Conservation (phyloP, 1,140 invertebrate genomes). For the Drosophila pandora region DNA sequence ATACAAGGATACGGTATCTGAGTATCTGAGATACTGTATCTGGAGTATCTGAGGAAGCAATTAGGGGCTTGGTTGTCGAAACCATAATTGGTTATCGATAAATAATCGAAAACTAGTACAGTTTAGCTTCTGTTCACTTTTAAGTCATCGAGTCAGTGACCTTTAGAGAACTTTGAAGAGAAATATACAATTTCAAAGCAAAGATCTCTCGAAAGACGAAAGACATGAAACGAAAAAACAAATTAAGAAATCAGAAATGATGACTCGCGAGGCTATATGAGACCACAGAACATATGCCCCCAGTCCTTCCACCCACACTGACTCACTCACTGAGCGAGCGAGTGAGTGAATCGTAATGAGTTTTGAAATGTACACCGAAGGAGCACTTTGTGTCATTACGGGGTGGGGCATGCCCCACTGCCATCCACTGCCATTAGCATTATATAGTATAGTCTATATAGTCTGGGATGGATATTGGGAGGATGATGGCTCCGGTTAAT, state of each 20-base stretch:
- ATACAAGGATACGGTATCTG: no score
- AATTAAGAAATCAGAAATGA: slow-evolving; percentile 43
- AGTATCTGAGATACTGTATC: no score
- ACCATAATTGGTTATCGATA: no score
- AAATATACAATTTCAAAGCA: slow-evolving; percentile 12
- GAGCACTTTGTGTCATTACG: slow-evolving; percentile 35
- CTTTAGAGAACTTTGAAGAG: background rate
- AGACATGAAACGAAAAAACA: slow-evolving; percentile 10
- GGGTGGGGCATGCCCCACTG: background rate
- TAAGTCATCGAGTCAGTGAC: background rate
- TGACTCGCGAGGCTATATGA: slow-evolving; percentile 19
- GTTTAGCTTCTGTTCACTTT: no score
- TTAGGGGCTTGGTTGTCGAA: no score
- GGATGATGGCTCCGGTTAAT: slow-evolving; percentile 55
- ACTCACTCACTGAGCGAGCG: slow-evolving; percentile 1
- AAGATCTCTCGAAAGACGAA: slow-evolving; percentile 5
- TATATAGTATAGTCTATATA: background rate
- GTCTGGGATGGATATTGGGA: background rate
- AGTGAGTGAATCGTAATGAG: slow-evolving; percentile 61
- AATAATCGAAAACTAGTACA: no score
- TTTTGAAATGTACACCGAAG: slow-evolving; percentile 60
- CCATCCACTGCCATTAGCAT: slow-evolving; percentile 52
- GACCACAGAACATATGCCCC: slow-evolving; percentile 8
- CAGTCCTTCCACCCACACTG: slow-evolving; percentile 6
- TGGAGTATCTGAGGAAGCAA: no score